Base-by-base conservation (phyloP, 1,140 invertebrate species). In the Micrasema minimum region DNA sequence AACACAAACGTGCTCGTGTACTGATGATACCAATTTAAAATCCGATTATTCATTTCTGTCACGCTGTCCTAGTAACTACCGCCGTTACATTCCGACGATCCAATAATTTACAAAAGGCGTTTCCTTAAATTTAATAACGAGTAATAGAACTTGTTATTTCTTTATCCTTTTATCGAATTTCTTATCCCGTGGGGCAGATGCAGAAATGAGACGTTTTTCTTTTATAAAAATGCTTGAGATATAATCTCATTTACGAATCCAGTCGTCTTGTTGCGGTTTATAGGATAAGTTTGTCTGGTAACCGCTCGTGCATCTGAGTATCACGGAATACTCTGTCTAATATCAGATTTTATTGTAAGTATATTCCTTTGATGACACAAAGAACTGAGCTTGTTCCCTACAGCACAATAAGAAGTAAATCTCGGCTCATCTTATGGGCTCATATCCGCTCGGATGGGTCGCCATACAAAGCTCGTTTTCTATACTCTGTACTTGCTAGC, bases 291-390 rank as follows among this genome's bases (percentile, higher is more conserved):
- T 43, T 50, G 43, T 59, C 43, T 50, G 46, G 50, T 43, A 45
- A 11, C 55, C 59, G 62, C 43, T 61, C 69, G 59, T 72, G 70
- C 70, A 64, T 74, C n/a, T 22, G 50, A 38, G 46, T 23, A 14
- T 22, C 35, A 16, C 65, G 48, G 53, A 53, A 71, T 16, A 53
- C 48, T 55, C 67, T 48, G 66, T 70, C 72, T 75, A 75, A 75
- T 75, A 75, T 75, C 69, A 71, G 73, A 75, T 75, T 75, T 74
- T 75, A 75, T 72, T 75, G 70, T 75, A 66, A 72, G 69, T 75
- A 72, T 75, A 75, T 75, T 75, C 73, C 73, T 75, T 75, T 75
- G 73, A 75, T 72, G 73, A 69, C 66, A 75, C 69, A 75, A 75
- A 75, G 70, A 69, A 59, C 59, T 57, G 73, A 51, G 55, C 73